Percentiles rank a stretch among this genome's conserved stretches.
These are phyloP conservation scores for Ichneumoninae sp. DNA, from an alignment of 2,888 invertebrate species.

Conservation along the genomic window DNA sequence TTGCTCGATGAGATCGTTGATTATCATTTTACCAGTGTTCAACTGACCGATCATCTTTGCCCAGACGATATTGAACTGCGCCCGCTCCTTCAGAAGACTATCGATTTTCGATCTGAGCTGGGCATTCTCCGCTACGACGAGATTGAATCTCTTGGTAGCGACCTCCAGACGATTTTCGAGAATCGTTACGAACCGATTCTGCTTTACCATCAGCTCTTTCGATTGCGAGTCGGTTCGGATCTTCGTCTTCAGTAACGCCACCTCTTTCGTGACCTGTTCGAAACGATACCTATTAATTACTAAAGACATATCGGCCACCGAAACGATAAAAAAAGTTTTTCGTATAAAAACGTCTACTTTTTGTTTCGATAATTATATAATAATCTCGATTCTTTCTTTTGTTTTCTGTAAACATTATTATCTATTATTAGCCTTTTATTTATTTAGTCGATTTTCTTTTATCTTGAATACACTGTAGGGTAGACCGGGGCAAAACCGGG, in stretches of 20 bases:
- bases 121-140: slow-evolving; percentile 90
- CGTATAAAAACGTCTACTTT: background rate
- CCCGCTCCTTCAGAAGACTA: slow-evolving; percentile 91
- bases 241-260: slow-evolving; percentile 82
- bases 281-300: slow-evolving; percentile 19
- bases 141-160: slow-evolving; percentile 91
- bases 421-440: no score
- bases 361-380: no score
- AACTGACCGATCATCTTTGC: slow-evolving; percentile 91
- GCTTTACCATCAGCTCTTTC: slow-evolving; percentile 85
- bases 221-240: slow-evolving; percentile 84
- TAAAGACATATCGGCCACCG: background rate
- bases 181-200: slow-evolving; percentile 86
- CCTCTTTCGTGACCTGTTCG: slow-evolving; percentile 84
- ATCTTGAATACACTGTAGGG: no score
- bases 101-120: slow-evolving; percentile 92
- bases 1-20: slow-evolving; percentile 94
- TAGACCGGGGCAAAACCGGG: no score
- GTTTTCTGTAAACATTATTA: no score
- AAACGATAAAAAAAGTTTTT: background rate
- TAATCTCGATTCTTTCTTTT: no score
- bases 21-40: slow-evolving; percentile 91
- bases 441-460: no score
- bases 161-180: slow-evolving; percentile 92
- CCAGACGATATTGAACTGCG: slow-evolving; percentile 93